A percentile compares a stretch with the other conserved stretches of the same genome.
Evolutionary conservation across 2,113 vertebrate species (phyloP).

Genomic region (Perca fluviatilis): DNA sequence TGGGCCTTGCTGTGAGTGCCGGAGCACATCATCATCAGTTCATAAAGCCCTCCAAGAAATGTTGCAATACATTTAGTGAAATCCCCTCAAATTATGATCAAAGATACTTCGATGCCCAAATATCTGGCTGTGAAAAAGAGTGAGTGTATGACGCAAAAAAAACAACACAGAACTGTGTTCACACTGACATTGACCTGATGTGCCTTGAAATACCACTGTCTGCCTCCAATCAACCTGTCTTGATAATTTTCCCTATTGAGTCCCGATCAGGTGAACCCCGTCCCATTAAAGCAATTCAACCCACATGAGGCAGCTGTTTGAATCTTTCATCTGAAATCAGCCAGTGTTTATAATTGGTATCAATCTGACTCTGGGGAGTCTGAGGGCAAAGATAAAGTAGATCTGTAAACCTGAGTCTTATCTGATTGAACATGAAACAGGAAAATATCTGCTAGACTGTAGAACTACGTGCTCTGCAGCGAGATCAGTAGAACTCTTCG

Average conservation of each 20-base stretch:
- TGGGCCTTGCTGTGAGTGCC: background rate
- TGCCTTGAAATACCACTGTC: background rate
- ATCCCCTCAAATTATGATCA: constrained; percentile 18
- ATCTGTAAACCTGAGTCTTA: background rate
- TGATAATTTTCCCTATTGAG: background rate
- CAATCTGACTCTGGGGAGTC: background rate
- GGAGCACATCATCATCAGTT: background rate
- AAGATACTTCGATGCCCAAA: constrained; percentile 11
- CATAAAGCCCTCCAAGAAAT: background rate
- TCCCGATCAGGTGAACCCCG: background rate
- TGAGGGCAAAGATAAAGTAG: background rate
- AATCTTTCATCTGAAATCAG: constrained; percentile 11
- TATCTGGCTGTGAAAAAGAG: too few relatives aligned
- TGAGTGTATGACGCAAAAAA: background rate
- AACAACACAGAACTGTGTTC: background rate
- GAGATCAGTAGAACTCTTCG: background rate
- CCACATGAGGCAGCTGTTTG: background rate
- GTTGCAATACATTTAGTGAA: background rate
- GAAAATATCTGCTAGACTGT: background rate
- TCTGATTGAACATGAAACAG: background rate
- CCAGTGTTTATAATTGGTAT: background rate
- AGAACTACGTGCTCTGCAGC: background rate
- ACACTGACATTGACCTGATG: background rate
- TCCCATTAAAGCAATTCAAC: background rate
- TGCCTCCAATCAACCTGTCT: background rate